phyloP scores from a whole-genome alignment of 2,888 invertebrate genomes.

The Asteroscopus sphinx region DNA sequence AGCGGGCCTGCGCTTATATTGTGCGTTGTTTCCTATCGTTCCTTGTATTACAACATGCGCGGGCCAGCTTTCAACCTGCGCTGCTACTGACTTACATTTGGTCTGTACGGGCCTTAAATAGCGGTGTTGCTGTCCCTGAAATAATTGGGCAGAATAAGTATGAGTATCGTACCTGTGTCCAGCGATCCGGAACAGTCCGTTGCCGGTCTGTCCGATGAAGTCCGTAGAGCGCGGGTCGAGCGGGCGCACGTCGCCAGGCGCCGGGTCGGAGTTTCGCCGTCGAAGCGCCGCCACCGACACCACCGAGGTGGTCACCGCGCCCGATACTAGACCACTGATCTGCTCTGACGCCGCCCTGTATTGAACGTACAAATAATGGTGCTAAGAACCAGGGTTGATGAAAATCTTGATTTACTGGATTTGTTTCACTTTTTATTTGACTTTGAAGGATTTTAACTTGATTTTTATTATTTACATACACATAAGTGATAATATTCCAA shows the following conservation, averaged over 20 bases:
- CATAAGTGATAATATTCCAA: too few species aligned
- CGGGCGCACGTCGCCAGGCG: slow-evolving; percentile 89
- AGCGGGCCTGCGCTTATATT: too few species aligned
- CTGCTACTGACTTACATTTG: too few species aligned
- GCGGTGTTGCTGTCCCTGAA: too few species aligned
- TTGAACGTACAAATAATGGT: background rate
- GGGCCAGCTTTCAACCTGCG: too few species aligned
- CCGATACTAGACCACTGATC: slow-evolving; percentile 63
- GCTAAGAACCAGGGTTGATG: background rate
- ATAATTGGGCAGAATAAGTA: background rate
- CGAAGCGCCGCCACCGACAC: slow-evolving; percentile 88
- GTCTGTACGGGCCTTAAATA: too few species aligned
- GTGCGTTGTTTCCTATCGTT: too few species aligned
- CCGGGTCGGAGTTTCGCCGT: slow-evolving; percentile 93
- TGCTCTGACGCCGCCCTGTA: slow-evolving; percentile 71
- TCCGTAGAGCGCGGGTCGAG: slow-evolving; percentile 84
- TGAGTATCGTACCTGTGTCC: slow-evolving; percentile 89
- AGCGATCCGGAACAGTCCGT: slow-evolving; percentile 93
- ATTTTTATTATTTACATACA: too few species aligned
- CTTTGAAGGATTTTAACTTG: too few species aligned
- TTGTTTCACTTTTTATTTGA: too few species aligned
- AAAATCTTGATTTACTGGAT: too few species aligned
- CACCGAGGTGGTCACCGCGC: slow-evolving; percentile 63
- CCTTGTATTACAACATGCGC: too few species aligned
- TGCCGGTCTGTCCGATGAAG: slow-evolving; percentile 90